Evolutionary conservation across 2,888 invertebrate species (phyloP).

Genomic region (Cephonodes hylas): DNA sequence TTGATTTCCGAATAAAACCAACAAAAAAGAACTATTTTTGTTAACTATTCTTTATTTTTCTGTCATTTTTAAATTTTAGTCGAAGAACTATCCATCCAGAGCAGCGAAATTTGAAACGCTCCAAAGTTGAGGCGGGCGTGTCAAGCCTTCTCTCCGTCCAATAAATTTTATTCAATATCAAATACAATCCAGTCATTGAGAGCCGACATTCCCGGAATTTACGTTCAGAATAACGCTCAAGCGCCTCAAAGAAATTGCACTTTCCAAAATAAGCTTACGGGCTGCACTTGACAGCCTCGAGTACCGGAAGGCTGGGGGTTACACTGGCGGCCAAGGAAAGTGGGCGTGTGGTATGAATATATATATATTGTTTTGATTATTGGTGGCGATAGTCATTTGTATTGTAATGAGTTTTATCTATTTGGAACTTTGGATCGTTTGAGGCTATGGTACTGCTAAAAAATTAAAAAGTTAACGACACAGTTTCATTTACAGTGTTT

Average conservation of each 20-base stretch:
- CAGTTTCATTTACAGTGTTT: too few relatives aligned
- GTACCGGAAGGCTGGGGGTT: conserved; percentile 11
- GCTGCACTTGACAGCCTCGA: conserved; percentile 19
- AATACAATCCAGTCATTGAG: conserved; percentile 4
- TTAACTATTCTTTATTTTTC: too few relatives aligned
- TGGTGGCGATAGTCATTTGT: too few relatives aligned
- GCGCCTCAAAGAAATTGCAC: conserved; percentile 20
- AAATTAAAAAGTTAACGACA: too few relatives aligned
- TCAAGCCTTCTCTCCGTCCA: background rate
- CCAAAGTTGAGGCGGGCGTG: background rate
- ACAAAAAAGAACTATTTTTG: too few relatives aligned
- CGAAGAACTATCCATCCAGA: background rate
- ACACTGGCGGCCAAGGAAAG: background rate
- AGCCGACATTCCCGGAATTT: conserved; percentile 6
- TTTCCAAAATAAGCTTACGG: conserved; percentile 18
- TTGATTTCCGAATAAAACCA: too few relatives aligned
- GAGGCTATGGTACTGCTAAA: too few relatives aligned
- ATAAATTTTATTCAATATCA: background rate
- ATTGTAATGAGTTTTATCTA: too few relatives aligned
- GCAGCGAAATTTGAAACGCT: background rate
- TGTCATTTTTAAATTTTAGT: too few relatives aligned
- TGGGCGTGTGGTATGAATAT: too few relatives aligned
- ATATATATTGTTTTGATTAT: too few relatives aligned
- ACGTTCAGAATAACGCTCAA: conserved; percentile 9
- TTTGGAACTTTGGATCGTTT: too few relatives aligned